Conservation (phyloP, 2,888 invertebrate species). For the Cataglyphis cursor region DNA sequence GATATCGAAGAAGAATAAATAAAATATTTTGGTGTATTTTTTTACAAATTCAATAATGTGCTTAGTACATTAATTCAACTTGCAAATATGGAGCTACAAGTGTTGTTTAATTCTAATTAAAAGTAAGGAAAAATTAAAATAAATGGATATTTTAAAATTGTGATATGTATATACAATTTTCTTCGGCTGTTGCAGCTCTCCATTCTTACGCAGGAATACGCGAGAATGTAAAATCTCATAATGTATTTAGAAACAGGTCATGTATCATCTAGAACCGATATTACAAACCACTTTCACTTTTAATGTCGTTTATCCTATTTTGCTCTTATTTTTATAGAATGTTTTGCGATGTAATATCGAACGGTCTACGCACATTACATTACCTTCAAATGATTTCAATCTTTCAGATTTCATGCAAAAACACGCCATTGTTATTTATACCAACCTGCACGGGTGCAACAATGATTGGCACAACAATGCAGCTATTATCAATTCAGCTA, state of each 20-base stretch:
- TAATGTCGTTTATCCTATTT: slow-evolving; percentile 17
- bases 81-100: not conserved
- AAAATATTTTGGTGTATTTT: not conserved
- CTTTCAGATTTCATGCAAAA: slow-evolving; percentile 10
- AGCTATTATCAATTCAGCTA: slow-evolving; percentile 20
- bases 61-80: not conserved
- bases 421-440: slow-evolving; percentile 27
- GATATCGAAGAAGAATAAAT: not conserved
- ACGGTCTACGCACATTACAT: not conserved
- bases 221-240: slow-evolving; percentile 23
- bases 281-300: slow-evolving; percentile 47
- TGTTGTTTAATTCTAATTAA: not conserved
- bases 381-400: slow-evolving; percentile 37
- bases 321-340: slow-evolving; percentile 26
- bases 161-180: not conserved
- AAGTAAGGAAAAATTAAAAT: not conserved
- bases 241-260: slow-evolving; percentile 52
- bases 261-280: not conserved
- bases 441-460: not conserved
- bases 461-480: slow-evolving; percentile 41
- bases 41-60: not conserved
- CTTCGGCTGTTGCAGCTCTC: not conserved
- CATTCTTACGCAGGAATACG: not conserved
- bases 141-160: not conserved
- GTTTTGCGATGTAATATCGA: not conserved